These are phyloP conservation scores for Mimachlamys varia DNA, from an alignment of 2,888 invertebrate genomes.

Conservation along the genomic window DNA sequence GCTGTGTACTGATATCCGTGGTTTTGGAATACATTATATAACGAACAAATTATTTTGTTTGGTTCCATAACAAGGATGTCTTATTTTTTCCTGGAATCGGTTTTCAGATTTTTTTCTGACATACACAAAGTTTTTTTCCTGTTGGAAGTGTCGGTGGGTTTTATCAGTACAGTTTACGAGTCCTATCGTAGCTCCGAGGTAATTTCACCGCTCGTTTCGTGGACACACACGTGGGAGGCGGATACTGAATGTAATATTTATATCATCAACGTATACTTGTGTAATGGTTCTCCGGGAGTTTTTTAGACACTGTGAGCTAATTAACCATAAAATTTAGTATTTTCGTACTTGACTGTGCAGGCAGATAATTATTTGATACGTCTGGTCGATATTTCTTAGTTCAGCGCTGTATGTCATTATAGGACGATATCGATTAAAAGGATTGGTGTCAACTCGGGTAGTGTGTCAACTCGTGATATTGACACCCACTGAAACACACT, in stretches of 20 bases:
- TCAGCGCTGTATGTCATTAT: not conserved
- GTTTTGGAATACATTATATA: not conserved
- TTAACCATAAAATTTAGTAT: constrained; percentile 22
- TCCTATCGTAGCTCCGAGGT: not conserved
- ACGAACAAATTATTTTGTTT: too few species aligned
- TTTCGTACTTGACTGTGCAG: constrained; percentile 21
- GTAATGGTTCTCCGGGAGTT: not conserved
- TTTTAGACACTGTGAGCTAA: not conserved
- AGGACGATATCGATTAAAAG: not conserved
- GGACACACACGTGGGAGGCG: not conserved
- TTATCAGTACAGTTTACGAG: not conserved
- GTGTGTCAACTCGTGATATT: not conserved
- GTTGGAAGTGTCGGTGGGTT: not conserved
- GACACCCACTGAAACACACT: not conserved
- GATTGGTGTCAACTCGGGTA: not conserved
- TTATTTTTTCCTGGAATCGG: too few species aligned
- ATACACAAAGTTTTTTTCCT: too few species aligned
- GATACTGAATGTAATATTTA: not conserved
- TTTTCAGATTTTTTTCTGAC: too few species aligned
- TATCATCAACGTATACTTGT: not conserved
- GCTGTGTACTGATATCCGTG: not conserved
- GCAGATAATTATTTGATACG: not conserved
- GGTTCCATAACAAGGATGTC: too few species aligned
- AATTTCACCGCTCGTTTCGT: not conserved
- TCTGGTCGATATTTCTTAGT: not conserved